phyloP scores from a whole-genome alignment of 2,888 invertebrate genomes.

The Metopia argyrocephala region DNA sequence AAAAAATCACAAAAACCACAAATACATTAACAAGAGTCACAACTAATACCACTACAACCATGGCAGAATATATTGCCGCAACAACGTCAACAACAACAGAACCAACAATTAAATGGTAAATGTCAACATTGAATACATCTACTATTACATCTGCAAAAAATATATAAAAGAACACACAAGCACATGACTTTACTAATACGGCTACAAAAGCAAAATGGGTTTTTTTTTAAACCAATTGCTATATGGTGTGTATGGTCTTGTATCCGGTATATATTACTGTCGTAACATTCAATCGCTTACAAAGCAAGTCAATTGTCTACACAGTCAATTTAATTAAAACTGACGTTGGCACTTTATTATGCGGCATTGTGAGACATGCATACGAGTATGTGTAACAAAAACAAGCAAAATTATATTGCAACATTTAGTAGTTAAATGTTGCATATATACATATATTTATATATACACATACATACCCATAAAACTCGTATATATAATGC shows the following conservation, averaged over 20 bases:
- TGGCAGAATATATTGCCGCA: slow-evolving; percentile 18
- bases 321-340: slow-evolving; percentile 61
- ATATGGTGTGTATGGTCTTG: not conserved
- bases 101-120: slow-evolving; percentile 35
- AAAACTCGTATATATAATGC: no score
- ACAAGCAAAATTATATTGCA: slow-evolving; percentile 2
- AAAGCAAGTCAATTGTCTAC: slow-evolving; percentile 49
- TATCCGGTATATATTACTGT: not conserved
- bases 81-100: not conserved
- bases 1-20: slow-evolving; percentile 26
- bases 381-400: not conserved
- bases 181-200: not conserved
- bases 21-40: slow-evolving; percentile 26
- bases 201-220: not conserved
- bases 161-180: not conserved
- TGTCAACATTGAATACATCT: slow-evolving; percentile 29
- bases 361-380: slow-evolving; percentile 34
- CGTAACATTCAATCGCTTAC: slow-evolving; percentile 36
- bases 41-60: slow-evolving; percentile 1
- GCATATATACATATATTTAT: no score
- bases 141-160: not conserved
- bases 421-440: not conserved
- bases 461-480: not conserved
- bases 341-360: slow-evolving; percentile 59
- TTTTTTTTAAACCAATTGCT: no score